Percentiles rank a stretch among this genome's conserved stretches.
phyloP scores from a whole-genome alignment of 2,797 vertebrate genomes.

The Alectoris magna region DNA sequence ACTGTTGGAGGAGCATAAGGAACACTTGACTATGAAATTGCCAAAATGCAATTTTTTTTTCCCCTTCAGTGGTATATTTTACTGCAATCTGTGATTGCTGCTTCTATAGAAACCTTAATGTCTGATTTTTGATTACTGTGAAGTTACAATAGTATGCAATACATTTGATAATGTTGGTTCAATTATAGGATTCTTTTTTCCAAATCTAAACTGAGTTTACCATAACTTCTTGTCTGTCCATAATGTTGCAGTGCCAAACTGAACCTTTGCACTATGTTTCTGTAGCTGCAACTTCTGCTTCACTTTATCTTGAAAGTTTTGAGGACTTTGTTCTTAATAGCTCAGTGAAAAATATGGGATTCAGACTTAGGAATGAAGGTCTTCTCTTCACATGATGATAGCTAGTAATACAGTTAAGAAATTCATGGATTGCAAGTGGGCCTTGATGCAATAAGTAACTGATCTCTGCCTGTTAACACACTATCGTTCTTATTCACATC shows the following conservation, averaged over 20 bases:
- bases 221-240: constrained; percentile 50
- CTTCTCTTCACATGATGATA: constrained; percentile 11
- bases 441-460: constrained; percentile 36
- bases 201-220: constrained; percentile 68
- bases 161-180: constrained; percentile 70
- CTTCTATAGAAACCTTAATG: constrained; percentile 75
- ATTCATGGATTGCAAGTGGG: constrained; percentile 22
- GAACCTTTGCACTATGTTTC: constrained; percentile 60
- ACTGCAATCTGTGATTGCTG: constrained; percentile 88
- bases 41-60: constrained; percentile 77
- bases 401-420: constrained; percentile 10
- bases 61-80: constrained; percentile 75
- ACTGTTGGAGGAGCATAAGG: constrained; percentile 65
- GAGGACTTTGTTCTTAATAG: constrained; percentile 56
- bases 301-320: constrained; percentile 58
- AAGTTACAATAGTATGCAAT: constrained; percentile 73
- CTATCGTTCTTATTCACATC: background rate
- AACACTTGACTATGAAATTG: constrained; percentile 77
- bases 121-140: constrained; percentile 79
- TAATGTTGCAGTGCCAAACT: constrained; percentile 79
- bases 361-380: constrained; percentile 1
- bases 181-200: constrained; percentile 67
- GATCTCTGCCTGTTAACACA: constrained; percentile 12
- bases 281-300: constrained; percentile 68
- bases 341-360: constrained; percentile 29